A percentile compares a stretch with the other conserved stretches of the same genome.
Evolutionary conservation across 2,888 invertebrate species (phyloP).

Genomic region (Caenorhabditis sulstoni): DNA sequence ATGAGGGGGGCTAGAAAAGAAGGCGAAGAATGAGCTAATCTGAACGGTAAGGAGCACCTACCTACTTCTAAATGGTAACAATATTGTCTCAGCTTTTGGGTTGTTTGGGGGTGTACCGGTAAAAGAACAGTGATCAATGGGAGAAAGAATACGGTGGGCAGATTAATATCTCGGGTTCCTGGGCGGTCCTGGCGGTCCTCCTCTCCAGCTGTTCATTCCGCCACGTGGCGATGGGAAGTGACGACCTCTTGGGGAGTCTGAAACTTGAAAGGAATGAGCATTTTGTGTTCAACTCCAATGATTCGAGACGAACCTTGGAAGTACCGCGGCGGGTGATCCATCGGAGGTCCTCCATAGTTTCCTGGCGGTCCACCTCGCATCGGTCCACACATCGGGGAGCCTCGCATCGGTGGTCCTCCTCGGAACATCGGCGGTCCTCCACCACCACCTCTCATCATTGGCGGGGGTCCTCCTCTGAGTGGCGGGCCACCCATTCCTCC

Average conservation of each 20-base stretch:
- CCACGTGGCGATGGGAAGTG: conserved; percentile 18
- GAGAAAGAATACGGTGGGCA: background rate
- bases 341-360: conserved; percentile 29
- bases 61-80: too few species aligned
- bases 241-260: conserved; percentile 32
- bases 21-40: background rate
- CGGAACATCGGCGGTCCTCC: conserved; percentile 7
- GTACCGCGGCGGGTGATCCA: conserved; percentile 7
- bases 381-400: background rate
- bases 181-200: conserved; percentile 10
- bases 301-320: conserved; percentile 13
- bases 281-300: background rate
- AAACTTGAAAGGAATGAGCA: background rate
- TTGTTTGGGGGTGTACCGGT: conserved; percentile 4
- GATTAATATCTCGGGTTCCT: background rate
- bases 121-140: conserved; percentile 14
- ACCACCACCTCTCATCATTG: conserved; percentile 37
- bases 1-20: background rate
- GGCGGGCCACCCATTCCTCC: background rate
- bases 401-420: conserved; percentile 15
- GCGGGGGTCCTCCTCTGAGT: conserved; percentile 6
- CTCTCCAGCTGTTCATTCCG: conserved; percentile 7
- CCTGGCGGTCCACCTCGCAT: background rate
- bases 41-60: too few species aligned
- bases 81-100: too few species aligned